phyloP scores from a whole-genome alignment of 2,113 vertebrate species.

The Sebastes schlegelii region DNA sequence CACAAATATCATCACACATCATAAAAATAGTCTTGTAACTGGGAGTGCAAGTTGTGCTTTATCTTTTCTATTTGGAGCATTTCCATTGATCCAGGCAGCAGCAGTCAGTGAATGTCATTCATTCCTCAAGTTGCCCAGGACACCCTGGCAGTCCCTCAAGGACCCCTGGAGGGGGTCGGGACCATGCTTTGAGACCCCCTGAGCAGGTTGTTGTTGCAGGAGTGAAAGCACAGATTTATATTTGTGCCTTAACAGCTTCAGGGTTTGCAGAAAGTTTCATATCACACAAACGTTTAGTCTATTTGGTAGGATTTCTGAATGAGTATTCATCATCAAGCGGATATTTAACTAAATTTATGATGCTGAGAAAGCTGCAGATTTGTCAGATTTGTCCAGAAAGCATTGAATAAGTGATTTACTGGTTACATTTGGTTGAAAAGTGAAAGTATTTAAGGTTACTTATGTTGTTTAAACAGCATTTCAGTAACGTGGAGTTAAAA shows the following conservation, averaged over 20 bases:
- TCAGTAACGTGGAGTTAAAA: not conserved
- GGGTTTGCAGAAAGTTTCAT: not conserved
- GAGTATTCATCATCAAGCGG: not conserved
- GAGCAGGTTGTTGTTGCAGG: slow-evolving; percentile 1
- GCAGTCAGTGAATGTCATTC: not conserved
- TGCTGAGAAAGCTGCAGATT: not conserved
- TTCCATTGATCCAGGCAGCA: not conserved
- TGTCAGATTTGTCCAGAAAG: not conserved
- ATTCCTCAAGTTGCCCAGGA: not conserved
- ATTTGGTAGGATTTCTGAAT: not conserved
- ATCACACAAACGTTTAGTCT: not conserved
- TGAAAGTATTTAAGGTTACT: not conserved
- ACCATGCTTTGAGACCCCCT: not conserved
- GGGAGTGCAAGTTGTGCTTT: not conserved
- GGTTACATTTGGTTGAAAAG: not conserved
- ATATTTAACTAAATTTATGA: not conserved
- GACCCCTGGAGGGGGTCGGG: not conserved
- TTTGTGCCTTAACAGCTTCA: not conserved
- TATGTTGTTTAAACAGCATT: not conserved
- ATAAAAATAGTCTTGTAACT: too few relatives aligned
- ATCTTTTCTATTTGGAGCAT: not conserved
- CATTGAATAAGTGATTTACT: not conserved
- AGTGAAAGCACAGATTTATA: not conserved
- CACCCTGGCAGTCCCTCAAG: not conserved
- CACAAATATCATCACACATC: too few relatives aligned